These are phyloP conservation scores for Caenorhabditis panamensis DNA, from an alignment of 2,888 invertebrate genomes.

Conservation along the genomic window DNA sequence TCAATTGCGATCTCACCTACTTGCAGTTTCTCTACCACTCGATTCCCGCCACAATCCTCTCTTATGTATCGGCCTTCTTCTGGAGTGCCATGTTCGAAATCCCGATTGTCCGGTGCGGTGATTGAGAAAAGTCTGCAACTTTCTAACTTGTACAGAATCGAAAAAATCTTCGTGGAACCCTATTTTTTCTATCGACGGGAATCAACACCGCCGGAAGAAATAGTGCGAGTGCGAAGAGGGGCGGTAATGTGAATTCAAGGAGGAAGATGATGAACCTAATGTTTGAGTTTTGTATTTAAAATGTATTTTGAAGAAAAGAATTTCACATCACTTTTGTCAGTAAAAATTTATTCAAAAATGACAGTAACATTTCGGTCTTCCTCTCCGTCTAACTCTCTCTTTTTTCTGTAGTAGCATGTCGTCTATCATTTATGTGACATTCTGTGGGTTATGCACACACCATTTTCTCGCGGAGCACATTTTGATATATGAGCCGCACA, in stretches of 20 bases:
- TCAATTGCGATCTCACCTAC: conserved; percentile 53
- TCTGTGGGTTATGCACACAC: neutral
- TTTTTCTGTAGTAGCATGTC: neutral
- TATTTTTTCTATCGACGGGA: neutral
- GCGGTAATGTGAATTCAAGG: conserved; percentile 9
- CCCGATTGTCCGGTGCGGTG: conserved; percentile 48
- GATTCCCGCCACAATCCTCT: conserved; percentile 29
- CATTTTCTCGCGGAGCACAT: too few relatives aligned
- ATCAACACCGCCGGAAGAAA: neutral
- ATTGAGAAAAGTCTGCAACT: neutral
- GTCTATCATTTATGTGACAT: neutral
- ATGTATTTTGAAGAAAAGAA: neutral
- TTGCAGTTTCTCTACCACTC: conserved; percentile 57
- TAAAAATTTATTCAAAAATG: neutral
- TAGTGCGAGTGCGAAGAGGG: conserved; percentile 22
- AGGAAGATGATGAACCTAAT: neutral
- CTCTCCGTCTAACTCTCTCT: neutral
- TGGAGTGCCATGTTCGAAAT: conserved; percentile 65
- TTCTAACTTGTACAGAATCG: conserved; percentile 14
- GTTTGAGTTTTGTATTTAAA: neutral
- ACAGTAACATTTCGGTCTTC: neutral
- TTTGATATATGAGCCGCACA: neutral
- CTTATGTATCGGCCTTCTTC: conserved; percentile 57
- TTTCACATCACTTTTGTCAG: neutral
- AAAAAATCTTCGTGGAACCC: conserved; percentile 44